phyloP scores from a whole-genome alignment of 2,113 vertebrate genomes.

The Oreotrochilus melanogaster region DNA sequence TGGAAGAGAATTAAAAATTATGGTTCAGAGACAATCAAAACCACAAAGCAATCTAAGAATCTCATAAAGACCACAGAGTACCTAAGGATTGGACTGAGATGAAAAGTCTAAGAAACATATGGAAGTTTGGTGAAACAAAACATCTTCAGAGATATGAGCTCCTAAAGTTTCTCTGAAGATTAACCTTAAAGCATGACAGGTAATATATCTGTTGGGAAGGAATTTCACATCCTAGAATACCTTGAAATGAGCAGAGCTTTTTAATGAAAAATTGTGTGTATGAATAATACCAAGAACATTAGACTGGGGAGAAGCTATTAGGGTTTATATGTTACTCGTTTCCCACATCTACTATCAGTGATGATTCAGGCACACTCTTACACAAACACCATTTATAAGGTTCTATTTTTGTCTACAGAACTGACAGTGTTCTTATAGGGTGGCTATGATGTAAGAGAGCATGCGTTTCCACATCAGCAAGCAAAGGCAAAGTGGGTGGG shows the following conservation, averaged over 20 bases:
- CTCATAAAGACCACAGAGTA: not conserved
- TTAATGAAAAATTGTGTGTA: not conserved
- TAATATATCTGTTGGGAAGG: not conserved
- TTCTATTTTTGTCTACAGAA: constrained; percentile 35
- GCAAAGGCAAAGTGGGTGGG: constrained; percentile 20
- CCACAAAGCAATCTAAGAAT: not conserved
- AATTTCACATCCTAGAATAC: not conserved
- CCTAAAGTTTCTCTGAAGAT: not conserved
- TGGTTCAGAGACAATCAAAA: not conserved
- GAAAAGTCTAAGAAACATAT: not conserved
- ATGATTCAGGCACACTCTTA: constrained; percentile 41
- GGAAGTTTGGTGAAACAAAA: not conserved
- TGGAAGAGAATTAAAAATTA: not conserved
- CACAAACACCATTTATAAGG: constrained; percentile 21
- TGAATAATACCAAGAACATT: not conserved
- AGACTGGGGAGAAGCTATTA: not conserved
- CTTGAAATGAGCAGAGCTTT: not conserved
- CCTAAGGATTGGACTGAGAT: not conserved
- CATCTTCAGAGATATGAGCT: not conserved
- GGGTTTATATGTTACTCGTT: not conserved
- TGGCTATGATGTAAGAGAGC: constrained; percentile 9
- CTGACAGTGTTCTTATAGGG: not conserved
- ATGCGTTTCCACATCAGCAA: not conserved
- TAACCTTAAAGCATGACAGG: not conserved
- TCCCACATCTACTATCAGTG: not conserved